A percentile compares a stretch with the other conserved stretches of the same genome.
phyloP scores from a whole-genome alignment of 2,113 vertebrate genomes.

The Paralichthys olivaceus region DNA sequence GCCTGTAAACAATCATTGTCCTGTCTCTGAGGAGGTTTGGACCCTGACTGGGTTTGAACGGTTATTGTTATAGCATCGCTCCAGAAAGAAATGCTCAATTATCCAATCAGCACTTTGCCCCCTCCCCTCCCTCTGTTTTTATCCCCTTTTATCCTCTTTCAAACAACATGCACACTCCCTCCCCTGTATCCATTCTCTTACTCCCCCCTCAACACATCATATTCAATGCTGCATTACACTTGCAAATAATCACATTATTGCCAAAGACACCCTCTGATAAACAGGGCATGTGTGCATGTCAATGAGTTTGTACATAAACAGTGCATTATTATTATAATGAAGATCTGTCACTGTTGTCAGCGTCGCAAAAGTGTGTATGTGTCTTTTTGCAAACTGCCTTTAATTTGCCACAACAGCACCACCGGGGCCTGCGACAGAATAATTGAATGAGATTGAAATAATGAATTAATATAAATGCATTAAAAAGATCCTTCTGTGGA shows the following conservation, averaged over 20 bases:
- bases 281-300: constrained; percentile 57
- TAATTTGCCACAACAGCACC: constrained; percentile 54
- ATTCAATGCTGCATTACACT: constrained; percentile 64
- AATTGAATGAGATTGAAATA: constrained; percentile 67
- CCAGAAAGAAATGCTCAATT: constrained; percentile 65
- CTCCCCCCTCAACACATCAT: constrained; percentile 9
- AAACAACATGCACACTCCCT: background rate
- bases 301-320: constrained; percentile 55
- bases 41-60: constrained; percentile 47
- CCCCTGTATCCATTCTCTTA: background rate
- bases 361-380: constrained; percentile 10
- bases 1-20: constrained; percentile 53
- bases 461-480: constrained; percentile 62
- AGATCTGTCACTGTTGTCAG: constrained; percentile 57
- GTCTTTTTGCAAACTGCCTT: constrained; percentile 53
- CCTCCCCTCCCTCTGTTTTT: background rate
- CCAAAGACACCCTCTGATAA: constrained; percentile 56
- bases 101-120: constrained; percentile 53
- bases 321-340: constrained; percentile 70
- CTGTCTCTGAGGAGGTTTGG: constrained; percentile 55
- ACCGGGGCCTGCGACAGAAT: constrained; percentile 46
- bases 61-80: constrained; percentile 61
- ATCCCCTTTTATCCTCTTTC: constrained; percentile 33
- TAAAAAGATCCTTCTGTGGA: constrained; percentile 45
- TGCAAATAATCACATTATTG: constrained; percentile 74